Conservation (phyloP, 2,888 invertebrate species). For the Labia minor region DNA sequence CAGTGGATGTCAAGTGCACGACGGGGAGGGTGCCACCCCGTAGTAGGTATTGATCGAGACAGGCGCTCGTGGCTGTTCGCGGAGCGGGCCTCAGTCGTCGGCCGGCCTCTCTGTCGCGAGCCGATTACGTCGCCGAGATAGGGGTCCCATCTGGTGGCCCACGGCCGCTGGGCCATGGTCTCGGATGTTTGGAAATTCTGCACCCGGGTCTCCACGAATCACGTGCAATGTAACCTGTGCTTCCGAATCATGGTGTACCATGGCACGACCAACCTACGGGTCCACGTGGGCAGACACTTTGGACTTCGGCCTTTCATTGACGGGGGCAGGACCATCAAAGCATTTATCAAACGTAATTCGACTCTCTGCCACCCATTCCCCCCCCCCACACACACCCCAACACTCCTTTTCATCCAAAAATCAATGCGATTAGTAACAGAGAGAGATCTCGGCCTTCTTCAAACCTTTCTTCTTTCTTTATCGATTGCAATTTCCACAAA, state of each 20-base stretch:
- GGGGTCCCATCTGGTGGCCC: neutral
- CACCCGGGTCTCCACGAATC: constrained; percentile 25
- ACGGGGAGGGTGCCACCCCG: too few relatives aligned
- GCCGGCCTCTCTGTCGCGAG: too few relatives aligned
- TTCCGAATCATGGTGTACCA: constrained; percentile 27
- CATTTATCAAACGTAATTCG: constrained; percentile 21
- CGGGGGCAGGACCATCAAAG: constrained; percentile 22
- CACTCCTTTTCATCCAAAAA: too few relatives aligned
- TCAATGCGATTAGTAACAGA: too few relatives aligned
- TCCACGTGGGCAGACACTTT: constrained; percentile 27
- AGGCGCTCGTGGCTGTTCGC: too few relatives aligned
- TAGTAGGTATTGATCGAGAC: too few relatives aligned
- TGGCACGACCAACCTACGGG: constrained; percentile 28
- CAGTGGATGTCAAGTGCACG: too few relatives aligned
- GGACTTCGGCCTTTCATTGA: constrained; percentile 25
- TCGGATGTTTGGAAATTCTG: constrained; percentile 28
- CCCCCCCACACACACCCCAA: constrained; percentile 14
- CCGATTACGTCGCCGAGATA: too few relatives aligned
- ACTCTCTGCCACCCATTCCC: constrained; percentile 13
- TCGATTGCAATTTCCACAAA: too few relatives aligned
- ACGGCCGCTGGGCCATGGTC: constrained; percentile 23
- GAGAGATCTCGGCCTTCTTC: too few relatives aligned
- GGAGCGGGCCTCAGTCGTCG: too few relatives aligned
- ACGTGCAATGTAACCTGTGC: constrained; percentile 26
- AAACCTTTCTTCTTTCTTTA: too few relatives aligned